Conservation (phyloP, 1,140 invertebrate genomes). For the Tetranychus cinnabarinus region DNA sequence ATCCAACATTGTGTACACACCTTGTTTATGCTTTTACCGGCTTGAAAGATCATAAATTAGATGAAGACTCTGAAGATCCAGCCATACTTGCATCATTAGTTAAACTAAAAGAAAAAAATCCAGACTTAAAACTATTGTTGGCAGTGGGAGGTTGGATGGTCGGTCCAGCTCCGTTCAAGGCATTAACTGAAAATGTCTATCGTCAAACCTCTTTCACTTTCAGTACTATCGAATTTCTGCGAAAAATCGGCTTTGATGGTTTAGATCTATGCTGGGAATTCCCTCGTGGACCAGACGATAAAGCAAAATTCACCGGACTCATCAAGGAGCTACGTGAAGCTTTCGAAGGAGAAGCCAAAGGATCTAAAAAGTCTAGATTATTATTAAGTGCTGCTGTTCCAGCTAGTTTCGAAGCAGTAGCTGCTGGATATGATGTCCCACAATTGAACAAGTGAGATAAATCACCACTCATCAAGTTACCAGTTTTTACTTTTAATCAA, state of each 20-base stretch:
- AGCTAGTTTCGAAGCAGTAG: constrained; percentile 71
- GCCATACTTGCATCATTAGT: constrained; percentile 28
- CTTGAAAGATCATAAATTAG: constrained; percentile 40
- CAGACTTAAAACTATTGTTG: constrained; percentile 63
- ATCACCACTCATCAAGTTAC: neutral
- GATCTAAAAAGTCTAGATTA: constrained; percentile 42
- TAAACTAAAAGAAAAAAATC: constrained; percentile 61
- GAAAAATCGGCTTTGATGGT: constrained; percentile 77
- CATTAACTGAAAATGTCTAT: constrained; percentile 45
- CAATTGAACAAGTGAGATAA: constrained; percentile 65
- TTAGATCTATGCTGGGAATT: constrained; percentile 95
- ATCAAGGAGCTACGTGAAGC: constrained; percentile 47
- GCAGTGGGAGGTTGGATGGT: constrained; percentile 87
- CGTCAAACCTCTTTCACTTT: constrained; percentile 86
- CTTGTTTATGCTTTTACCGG: constrained; percentile 79
- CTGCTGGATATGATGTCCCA: constrained; percentile 63
- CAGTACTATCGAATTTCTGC: constrained; percentile 69
- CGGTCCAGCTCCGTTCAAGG: constrained; percentile 62
- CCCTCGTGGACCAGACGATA: constrained; percentile 60
- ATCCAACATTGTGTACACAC: constrained; percentile 64
- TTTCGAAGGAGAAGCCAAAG: constrained; percentile 65
- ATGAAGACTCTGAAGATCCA: constrained; percentile 46
- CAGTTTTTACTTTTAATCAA: too few relatives aligned
- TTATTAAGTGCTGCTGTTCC: constrained; percentile 70
- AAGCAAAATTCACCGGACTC: constrained; percentile 17